Conservation (phyloP, 2,888 invertebrate genomes). For the Lasioglossum villosulum region DNA sequence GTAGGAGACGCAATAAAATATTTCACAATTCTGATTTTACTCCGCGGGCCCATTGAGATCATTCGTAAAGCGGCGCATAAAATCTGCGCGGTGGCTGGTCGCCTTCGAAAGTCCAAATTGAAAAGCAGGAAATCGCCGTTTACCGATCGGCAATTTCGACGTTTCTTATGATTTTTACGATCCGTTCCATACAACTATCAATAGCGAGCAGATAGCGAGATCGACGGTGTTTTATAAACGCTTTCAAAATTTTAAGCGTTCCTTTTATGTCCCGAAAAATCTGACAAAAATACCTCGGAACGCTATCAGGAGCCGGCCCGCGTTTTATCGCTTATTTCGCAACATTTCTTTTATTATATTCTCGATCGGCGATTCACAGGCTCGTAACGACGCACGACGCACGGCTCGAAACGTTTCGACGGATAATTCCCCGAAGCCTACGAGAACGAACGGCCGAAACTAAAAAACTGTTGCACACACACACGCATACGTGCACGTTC, state of each 20-base stretch:
- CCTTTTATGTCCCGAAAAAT: neutral
- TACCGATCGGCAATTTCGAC: neutral
- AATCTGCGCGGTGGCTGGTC: neutral
- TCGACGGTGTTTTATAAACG: neutral
- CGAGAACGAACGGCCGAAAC: neutral
- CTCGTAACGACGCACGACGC: neutral
- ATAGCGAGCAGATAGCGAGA: neutral
- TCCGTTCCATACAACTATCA: neutral
- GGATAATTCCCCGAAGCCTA: neutral
- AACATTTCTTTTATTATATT: slow-evolving; percentile 1
- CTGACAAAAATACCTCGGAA: neutral
- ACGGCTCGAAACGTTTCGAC: neutral
- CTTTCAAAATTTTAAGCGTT: neutral
- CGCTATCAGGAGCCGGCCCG: neutral
- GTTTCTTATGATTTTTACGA: neutral
- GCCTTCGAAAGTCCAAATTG: neutral
- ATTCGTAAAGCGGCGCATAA: neutral
- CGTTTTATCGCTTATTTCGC: neutral
- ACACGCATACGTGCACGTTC: neutral
- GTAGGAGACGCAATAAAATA: neutral
- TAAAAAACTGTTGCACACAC: neutral
- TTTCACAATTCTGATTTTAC: neutral
- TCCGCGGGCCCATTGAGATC: neutral
- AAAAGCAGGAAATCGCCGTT: neutral
- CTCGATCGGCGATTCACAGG: neutral